A percentile compares a stretch with the other conserved stretches of the same genome.
phyloP scores from a whole-genome alignment of 2,113 vertebrate species.

The Lagenorhynchus albirostris region DNA sequence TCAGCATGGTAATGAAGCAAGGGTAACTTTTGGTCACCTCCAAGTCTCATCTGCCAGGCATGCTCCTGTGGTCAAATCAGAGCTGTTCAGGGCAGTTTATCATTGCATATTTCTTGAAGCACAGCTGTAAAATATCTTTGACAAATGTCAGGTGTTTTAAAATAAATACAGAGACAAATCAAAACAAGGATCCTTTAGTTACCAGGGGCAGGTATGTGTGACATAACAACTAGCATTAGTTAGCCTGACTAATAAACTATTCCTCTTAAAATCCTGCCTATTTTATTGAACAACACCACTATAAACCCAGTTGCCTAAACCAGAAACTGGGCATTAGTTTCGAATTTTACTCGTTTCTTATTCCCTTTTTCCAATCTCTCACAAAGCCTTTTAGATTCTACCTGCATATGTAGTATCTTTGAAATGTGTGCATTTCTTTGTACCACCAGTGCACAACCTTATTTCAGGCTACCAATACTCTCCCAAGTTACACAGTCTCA shows the following conservation, averaged over 20 bases:
- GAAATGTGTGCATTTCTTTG: background rate
- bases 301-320: background rate
- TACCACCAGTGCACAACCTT: background rate
- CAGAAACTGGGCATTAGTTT: background rate
- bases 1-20: background rate
- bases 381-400: background rate
- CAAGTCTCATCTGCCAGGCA: background rate
- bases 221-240: background rate
- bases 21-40: background rate
- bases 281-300: background rate
- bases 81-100: background rate
- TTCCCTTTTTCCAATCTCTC: background rate
- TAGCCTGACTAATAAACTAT: background rate
- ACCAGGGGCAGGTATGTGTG: background rate
- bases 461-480: background rate
- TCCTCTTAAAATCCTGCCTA: background rate
- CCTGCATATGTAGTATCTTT: background rate
- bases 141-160: background rate
- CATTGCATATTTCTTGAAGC: background rate
- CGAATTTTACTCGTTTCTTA: background rate
- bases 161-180: background rate
- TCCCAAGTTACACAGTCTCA: background rate
- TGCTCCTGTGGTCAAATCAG: background rate
- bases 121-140: background rate
- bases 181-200: background rate